phyloP scores from a whole-genome alignment of 2,797 vertebrate genomes.

The Lutjanus argentimaculatus region DNA sequence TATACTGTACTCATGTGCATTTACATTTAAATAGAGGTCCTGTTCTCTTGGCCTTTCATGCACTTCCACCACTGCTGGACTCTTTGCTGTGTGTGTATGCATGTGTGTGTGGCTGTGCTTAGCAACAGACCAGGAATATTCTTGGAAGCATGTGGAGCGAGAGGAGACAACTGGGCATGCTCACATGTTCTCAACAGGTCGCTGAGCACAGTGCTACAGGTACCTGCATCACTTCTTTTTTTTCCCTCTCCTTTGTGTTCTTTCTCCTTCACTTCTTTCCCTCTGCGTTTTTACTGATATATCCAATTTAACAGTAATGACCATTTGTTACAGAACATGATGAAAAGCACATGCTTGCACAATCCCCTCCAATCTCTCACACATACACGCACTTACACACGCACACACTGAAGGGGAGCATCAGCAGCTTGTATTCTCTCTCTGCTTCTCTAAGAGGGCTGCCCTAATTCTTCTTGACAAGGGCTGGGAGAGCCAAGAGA shows the following conservation, averaged over 20 bases:
- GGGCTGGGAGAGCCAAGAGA: slow-evolving; percentile 83
- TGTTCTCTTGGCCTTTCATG: slow-evolving; percentile 13
- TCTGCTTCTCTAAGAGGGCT: slow-evolving; percentile 75
- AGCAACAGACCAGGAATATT: slow-evolving; percentile 69
- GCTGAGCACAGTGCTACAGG: slow-evolving; percentile 62
- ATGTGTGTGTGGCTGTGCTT: slow-evolving; percentile 33
- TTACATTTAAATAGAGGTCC: slow-evolving; percentile 16
- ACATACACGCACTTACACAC: slow-evolving; percentile 20
- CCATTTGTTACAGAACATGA: slow-evolving; percentile 15
- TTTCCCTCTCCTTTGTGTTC: neutral
- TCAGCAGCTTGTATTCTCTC: slow-evolving; percentile 79
- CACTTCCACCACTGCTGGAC: slow-evolving; percentile 19
- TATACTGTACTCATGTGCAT: neutral
- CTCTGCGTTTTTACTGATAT: slow-evolving; percentile 17
- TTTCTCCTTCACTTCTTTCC: neutral
- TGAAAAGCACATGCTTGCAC: slow-evolving; percentile 42
- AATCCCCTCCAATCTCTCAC: slow-evolving; percentile 1
- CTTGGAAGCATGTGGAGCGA: slow-evolving; percentile 65
- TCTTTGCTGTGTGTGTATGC: slow-evolving; percentile 2
- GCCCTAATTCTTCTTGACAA: slow-evolving; percentile 88
- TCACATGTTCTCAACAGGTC: slow-evolving; percentile 75
- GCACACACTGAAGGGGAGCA: slow-evolving; percentile 55
- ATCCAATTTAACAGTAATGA: slow-evolving; percentile 14
- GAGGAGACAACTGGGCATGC: slow-evolving; percentile 65
- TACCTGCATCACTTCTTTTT: slow-evolving; percentile 24